These are phyloP conservation scores for Periparus ater DNA, from an alignment of 2,797 vertebrate species.

Conservation along the genomic window DNA sequence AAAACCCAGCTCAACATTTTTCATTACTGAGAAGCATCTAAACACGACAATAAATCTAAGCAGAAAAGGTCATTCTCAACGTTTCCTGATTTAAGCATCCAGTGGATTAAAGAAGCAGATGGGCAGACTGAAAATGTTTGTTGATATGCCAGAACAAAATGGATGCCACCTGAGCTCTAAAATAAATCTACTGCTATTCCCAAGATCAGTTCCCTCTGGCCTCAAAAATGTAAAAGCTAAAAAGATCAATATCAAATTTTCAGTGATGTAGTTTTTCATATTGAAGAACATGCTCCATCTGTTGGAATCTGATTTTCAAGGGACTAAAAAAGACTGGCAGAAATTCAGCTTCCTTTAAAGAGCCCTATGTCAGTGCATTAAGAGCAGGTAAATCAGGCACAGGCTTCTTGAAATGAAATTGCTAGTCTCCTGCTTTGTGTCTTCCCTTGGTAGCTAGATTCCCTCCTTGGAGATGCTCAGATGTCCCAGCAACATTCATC, in stretches of 20 bases:
- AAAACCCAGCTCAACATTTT: not conserved
- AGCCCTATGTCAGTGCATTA: not conserved
- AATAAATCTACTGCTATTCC: conserved; percentile 28
- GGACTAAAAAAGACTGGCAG: not conserved
- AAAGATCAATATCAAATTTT: conserved; percentile 48
- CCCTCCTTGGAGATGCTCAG: not conserved
- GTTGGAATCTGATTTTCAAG: conserved; percentile 1
- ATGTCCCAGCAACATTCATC: not conserved
- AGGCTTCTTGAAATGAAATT: not conserved
- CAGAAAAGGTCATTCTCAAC: conserved; percentile 29
- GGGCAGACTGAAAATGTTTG: conserved; percentile 38
- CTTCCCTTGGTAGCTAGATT: not conserved
- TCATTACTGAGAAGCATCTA: not conserved
- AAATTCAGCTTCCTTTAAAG: not conserved
- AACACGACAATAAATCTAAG: not conserved
- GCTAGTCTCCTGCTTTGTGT: not conserved
- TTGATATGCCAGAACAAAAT: conserved; percentile 29
- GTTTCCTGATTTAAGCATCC: conserved; percentile 19
- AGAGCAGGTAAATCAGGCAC: not conserved
- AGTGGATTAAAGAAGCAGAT: conserved; percentile 27
- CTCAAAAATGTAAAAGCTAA: conserved; percentile 10
- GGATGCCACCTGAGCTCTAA: conserved; percentile 13
- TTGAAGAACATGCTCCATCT: not conserved
- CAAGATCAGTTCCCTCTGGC: not conserved
- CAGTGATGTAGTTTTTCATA: not conserved